Percentiles rank a stretch among this genome's conserved stretches.
Conservation (phyloP, 2,888 invertebrate species). For the Alitta virens region DNA sequence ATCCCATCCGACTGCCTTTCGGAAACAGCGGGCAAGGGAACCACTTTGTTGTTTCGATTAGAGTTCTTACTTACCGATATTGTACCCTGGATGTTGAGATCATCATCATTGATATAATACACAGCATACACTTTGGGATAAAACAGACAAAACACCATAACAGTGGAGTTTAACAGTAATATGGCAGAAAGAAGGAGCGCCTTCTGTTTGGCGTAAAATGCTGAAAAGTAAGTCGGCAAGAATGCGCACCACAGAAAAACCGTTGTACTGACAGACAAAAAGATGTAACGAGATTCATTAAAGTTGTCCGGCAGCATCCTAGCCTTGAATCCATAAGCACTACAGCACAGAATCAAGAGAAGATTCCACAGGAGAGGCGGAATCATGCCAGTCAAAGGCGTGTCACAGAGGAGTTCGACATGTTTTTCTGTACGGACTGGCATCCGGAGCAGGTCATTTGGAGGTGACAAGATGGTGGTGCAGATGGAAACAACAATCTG, state of each 20-base stretch:
- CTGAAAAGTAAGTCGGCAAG: conserved; percentile 23
- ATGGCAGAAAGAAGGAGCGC: conserved; percentile 28
- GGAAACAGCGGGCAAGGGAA: no score
- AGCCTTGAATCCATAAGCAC: conserved; percentile 21
- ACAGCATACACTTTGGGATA: conserved; percentile 65
- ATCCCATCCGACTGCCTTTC: no score
- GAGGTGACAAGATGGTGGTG: conserved; percentile 13
- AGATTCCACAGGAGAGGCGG: conserved; percentile 39
- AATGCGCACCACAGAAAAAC: conserved; percentile 23
- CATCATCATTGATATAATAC: conserved; percentile 58
- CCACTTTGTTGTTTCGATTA: no score
- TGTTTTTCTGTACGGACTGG: conserved; percentile 34
- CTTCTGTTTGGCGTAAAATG: conserved; percentile 21
- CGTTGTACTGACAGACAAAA: conserved; percentile 19
- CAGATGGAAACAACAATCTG: conserved; percentile 11
- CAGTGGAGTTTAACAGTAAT: conserved; percentile 36
- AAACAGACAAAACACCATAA: conserved; percentile 39
- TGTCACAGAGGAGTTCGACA: conserved; percentile 38
- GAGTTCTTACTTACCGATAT: no score
- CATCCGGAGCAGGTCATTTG: conserved; percentile 28
- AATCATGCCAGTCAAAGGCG: conserved; percentile 34
- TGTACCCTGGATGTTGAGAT: neutral
- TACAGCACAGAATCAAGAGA: conserved; percentile 32
- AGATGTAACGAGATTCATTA: conserved; percentile 24
- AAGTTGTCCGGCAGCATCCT: conserved; percentile 23